Evolutionary conservation across 2,113 vertebrate genomes (phyloP), one percentile per base, ranked within the genome.

Genomic region (Hypocryptadius cinnamomeus): DNA sequence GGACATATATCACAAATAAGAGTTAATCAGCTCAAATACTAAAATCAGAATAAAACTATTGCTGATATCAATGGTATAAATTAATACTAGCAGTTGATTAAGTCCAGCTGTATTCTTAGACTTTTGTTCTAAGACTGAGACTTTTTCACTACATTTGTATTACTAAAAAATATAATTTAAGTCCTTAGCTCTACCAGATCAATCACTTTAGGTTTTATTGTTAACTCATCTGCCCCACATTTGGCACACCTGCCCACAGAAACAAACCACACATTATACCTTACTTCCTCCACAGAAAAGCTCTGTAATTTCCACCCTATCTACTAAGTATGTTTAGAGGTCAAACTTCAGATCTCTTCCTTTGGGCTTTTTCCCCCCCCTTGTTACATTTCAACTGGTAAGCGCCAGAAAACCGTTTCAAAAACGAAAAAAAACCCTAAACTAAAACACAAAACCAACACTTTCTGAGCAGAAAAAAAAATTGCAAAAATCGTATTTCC

Each of bases 321-420:
- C 64, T 86, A 53, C n/a, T 31, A 69, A 92, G 45, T 35, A 23
- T 71, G 68, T 76, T 71, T 72, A 27, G 74, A 88, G 65, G 59
- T 96, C 80, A 78, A 79, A 74, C 71, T 95, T 92, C 87, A 93
- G 70, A 50, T 61, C 51, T 76, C 78, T 89, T 74, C 31, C 19
- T 45, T 9, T 56, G 44, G 81, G 64, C 78, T 73, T 87, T 73
- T 9, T 19, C 17, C 20, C n/a, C 9, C 27, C 9, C 6, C 15
- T 45, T 47, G 28, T 31, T 77, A 61, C 57, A 53, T 48, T 93
- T 90, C 57, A 61, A 44, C 14, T 45, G 48, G 2, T 13, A 66
- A 85, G 54, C 3, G 1, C 20, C 79, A 77, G 11, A 51, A 91
- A 91, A 74, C 2, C 0, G 24, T 57, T 88, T 42, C 1, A 6